Conservation (phyloP, 92 coral and sea anemone species). For the Isaurus tuberculatus region DNA sequence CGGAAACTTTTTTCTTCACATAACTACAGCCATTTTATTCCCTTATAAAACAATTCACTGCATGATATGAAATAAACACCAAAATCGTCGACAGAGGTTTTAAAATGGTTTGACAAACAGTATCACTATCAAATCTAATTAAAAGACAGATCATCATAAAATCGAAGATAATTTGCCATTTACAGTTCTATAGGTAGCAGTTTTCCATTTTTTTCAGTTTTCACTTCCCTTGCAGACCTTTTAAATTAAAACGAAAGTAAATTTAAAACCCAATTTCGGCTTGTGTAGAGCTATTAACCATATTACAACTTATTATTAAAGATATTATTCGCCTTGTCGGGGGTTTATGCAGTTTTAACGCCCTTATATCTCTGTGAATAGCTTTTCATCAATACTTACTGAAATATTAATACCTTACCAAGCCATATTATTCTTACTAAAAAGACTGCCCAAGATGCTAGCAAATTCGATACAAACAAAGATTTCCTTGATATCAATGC, state of each 20-base stretch:
- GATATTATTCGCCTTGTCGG: conserved; percentile 34
- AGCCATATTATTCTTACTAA: conserved; percentile 50
- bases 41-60: not conserved
- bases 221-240: not conserved
- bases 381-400: conserved; percentile 60
- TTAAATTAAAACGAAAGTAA: conserved; percentile 16
- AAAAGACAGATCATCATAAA: not conserved
- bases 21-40: not conserved
- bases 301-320: conserved; percentile 24
- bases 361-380: conserved; percentile 52
- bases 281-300: conserved; percentile 36
- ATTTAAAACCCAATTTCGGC: conserved; percentile 1
- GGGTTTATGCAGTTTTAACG: conserved; percentile 62
- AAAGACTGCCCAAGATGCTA: conserved; percentile 21
- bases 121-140: not conserved
- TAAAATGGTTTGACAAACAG: not conserved
- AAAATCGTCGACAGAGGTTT: not conserved
- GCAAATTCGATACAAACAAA: conserved; percentile 26
- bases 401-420: conserved; percentile 63
- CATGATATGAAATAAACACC: not conserved
- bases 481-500: conserved; percentile 28
- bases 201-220: not conserved
- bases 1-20: not conserved
- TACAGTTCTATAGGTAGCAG: not conserved
- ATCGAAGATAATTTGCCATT: not conserved